phyloP scores from a whole-genome alignment of 2,888 invertebrate species.

The Pachymerium ferrugineum region DNA sequence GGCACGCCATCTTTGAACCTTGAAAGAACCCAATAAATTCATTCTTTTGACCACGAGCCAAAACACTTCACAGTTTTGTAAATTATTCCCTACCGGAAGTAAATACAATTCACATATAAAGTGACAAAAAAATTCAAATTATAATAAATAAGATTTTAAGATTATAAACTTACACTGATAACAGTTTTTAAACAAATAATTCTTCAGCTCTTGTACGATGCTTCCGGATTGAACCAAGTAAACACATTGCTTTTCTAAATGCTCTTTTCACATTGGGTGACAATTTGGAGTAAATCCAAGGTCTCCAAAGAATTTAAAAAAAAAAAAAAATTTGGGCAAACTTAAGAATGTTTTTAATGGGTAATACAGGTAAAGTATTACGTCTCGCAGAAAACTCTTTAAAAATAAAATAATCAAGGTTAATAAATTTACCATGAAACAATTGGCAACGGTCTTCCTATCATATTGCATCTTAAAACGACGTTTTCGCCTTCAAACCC shows the following conservation, averaged over 20 bases:
- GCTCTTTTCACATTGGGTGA: too few species aligned
- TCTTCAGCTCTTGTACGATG: too few species aligned
- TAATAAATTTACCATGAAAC: conserved; percentile 60
- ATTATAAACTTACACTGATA: not conserved
- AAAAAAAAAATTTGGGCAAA: too few species aligned
- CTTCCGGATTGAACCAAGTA: too few species aligned
- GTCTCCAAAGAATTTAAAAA: too few species aligned
- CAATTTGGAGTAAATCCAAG: too few species aligned
- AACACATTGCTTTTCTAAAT: too few species aligned
- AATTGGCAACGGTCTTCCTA: conserved; percentile 65
- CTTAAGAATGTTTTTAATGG: too few species aligned
- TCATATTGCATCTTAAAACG: conserved; percentile 69
- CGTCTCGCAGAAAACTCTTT: too few species aligned
- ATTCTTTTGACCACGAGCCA: not conserved
- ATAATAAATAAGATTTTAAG: not conserved
- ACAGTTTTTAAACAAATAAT: too few species aligned
- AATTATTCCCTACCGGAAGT: not conserved
- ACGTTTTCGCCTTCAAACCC: conserved; percentile 60
- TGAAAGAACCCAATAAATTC: not conserved
- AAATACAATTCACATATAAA: not conserved
- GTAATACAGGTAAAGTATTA: too few species aligned
- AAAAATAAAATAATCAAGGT: not conserved
- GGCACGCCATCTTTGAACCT: conserved; percentile 59
- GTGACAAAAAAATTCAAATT: not conserved
- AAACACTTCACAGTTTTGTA: not conserved